Base-by-base conservation (phyloP, 2,113 vertebrate species). In the Alaudala cheleensis region DNA sequence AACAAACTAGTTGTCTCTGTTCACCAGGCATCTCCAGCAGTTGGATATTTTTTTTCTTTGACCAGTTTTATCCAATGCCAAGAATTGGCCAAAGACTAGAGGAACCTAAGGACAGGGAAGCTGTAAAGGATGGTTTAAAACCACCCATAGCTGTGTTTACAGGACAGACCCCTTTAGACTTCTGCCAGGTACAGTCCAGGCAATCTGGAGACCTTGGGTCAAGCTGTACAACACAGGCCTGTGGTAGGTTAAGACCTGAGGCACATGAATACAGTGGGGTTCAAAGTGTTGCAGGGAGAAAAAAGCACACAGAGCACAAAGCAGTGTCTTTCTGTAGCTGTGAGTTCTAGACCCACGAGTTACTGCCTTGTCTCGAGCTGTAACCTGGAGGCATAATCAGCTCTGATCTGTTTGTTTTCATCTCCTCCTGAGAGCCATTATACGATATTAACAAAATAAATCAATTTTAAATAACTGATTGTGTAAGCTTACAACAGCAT, bases 371-470 rank as follows among this genome's bases (percentile, higher is more conserved):
- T 93, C 92, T 93, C 83, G 81, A 34, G 70, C 83, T 86, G 90
- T 77, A 95, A 84, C 89, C 94, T 96, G 86, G 83, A 95, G 97
- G 96, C 82, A 49, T 96, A 97, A 96, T 95, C 82, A 80, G 33
- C 73, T 80, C 89, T 88, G 90, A 86, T 96, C 88, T 62, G 85
- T 93, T 95, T 96, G 93, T 97, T 98, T 97, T 97, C 94, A 78
- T 95, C 95, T 95, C 93, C 92, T 97, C 82, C 85, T 96, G 90
- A 86, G 81, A 97, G 40, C 82, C 93, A 97, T 97, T 95, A 96
- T 94, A 84, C 0, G 14, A 97, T 93, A 97, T 96, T 97, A 97
- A 77, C 81, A 97, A 97, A 98, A 98, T 84, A 97, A 97, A 96
- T 95, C 79, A 88, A 97, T 96, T 97, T 95, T 92, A 97, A 97